Evolutionary conservation across 2,113 vertebrate species (phyloP), one percentile per base, ranked within the genome.

Genomic region (Vulpes vulpes): DNA sequence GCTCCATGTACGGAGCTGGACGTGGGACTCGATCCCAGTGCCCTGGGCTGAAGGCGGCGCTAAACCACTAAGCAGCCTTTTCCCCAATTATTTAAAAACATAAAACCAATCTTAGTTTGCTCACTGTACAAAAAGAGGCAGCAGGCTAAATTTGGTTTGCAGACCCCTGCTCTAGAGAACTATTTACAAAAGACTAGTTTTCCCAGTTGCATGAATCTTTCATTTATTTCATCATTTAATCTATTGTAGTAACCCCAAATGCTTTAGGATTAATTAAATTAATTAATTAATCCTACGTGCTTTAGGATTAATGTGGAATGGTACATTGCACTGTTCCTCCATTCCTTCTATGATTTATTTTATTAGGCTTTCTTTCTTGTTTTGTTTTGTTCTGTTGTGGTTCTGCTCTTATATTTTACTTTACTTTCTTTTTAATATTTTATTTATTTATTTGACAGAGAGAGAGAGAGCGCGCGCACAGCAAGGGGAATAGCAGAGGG

Each of bases 211-310:
- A 5, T 59, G 14, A 49, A 53, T 76, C 86, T 85, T 95, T 76
- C 14, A 23, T 93, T 85, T 62, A 19, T 71, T 96, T 96, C 11
- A 59, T 78, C 30, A 73, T 96, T 95, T 87, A 89, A 87, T 67
- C 35, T 12, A 84, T 27, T 27, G 0, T 87, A n/a, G 27, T 79
- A 76, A 81, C 43, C 43, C 62, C 65, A 88, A 64, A 89, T 32
- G 5, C 22, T 69, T 35, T 69, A n/a, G 67, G 43, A 30, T 78
- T 78, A 30, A 78, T 9, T 43, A 43, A 43, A 43, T 43, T 43
- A 43, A 43, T 43, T 65, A 60, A 80, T 78, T 87, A 38, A 74
- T n/a, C 51, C 73, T 64, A 87, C 62, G 88, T 30, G 4, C 43
- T 43, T 43, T 43, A 43, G 43, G 43, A 43, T 43, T 7, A 43